Evolutionary conservation across 1,140 invertebrate genomes (phyloP), one percentile per base, ranked within the genome.

Genomic region (Penaeus vannamei): DNA sequence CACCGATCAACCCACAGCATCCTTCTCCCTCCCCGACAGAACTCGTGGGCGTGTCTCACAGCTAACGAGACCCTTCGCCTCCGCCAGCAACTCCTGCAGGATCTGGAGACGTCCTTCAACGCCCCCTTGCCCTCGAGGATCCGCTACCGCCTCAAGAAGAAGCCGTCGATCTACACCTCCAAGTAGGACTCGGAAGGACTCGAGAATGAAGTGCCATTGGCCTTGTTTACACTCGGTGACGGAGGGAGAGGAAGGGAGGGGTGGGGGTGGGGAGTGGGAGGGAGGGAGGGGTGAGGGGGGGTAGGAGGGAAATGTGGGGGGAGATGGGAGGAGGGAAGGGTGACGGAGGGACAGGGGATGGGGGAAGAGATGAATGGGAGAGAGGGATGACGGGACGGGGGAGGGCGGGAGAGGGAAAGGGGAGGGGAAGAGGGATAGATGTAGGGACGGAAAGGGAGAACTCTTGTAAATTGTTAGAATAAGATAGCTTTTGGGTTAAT

Each of bases 71-170:
- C 69, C 4, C 12, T 79, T 20, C 62, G 66, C 4, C 87, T 91
- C 20, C 77, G 90, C 10, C 84, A 86, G 60, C 76, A 83, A 23
- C 85, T 91, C 1, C 76, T 84, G 81, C 79, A 91, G 59, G 90
- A 91, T 46, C 87, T 91, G 2, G 66, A 84, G 59, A 90, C 79
- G 14, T 91, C 90, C 79, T 86, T 60, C 90, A 91, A 77, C 36
- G 87, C 85, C 36, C 90, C 90, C 22, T 85, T 91, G 80, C 86
- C 90, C 42, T 72, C 87, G 20, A 88, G 90, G 79, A 91, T 91
- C 17, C 84, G 88, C 17, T 91, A 91, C 87, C 77, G 90, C 19
- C 87, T 91, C 46, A 91, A 91, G 86, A 89, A 86, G 64, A 89
- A 87, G 59, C 90, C 90, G 2, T 91, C 90, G 19, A 87, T 91